A percentile compares a stretch with the other conserved stretches of the same genome.
phyloP scores from a whole-genome alignment of 1,140 invertebrate species.

The Trichonephila inaurata region DNA sequence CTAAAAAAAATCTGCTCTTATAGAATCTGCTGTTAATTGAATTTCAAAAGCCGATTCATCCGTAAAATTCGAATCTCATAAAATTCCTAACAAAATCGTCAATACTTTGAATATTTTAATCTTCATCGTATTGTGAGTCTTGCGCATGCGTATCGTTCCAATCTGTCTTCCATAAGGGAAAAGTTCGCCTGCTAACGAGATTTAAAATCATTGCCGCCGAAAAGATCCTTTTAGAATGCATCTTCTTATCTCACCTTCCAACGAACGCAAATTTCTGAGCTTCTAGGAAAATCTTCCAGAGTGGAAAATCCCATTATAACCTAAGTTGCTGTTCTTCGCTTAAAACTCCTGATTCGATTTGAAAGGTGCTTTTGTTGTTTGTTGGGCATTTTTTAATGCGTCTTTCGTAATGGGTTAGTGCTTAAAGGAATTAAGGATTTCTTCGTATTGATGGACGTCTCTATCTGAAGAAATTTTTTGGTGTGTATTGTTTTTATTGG shows the following conservation, averaged over 20 bases:
- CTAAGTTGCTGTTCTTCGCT: conserved; percentile 54
- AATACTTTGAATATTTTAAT: conserved; percentile 22
- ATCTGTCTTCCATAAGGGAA: conserved; percentile 42
- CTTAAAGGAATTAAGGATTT: conserved; percentile 65
- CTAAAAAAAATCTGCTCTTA: background rate
- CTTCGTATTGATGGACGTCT: conserved; percentile 49
- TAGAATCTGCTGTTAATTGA: background rate
- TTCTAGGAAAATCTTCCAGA: conserved; percentile 50
- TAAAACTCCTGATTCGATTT: conserved; percentile 67
- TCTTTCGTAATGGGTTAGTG: conserved; percentile 41
- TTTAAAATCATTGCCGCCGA: conserved; percentile 52
- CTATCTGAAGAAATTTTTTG: background rate
- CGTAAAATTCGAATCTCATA: conserved; percentile 32
- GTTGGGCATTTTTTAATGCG: conserved; percentile 62
- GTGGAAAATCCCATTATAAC: conserved; percentile 67
- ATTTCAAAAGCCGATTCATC: conserved; percentile 31
- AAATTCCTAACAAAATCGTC: background rate
- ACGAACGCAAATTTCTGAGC: conserved; percentile 56
- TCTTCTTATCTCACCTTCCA: conserved; percentile 53
- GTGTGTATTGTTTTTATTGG: conserved; percentile 46
- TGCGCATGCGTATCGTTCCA: conserved; percentile 53
- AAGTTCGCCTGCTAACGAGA: conserved; percentile 50
- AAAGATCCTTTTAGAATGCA: conserved; percentile 59
- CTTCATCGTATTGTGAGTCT: background rate
- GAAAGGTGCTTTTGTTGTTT: conserved; percentile 65